Percentiles rank a stretch among this genome's conserved stretches.
Evolutionary conservation across 2,888 invertebrate genomes (phyloP).

Genomic region (Hypsopygia costalis): DNA sequence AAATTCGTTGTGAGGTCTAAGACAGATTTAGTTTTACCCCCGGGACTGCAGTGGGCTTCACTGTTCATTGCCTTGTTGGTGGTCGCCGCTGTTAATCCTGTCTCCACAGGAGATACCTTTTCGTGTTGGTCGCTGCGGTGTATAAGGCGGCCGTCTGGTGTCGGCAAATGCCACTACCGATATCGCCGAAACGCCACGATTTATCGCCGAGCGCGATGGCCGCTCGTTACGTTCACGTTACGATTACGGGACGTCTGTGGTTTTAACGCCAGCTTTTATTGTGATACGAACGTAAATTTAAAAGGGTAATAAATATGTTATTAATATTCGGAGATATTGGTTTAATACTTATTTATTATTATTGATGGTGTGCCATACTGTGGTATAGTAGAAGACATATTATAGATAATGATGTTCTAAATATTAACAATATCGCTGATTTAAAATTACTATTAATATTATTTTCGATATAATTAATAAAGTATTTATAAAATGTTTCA

Average conservation of each 20-base stretch:
- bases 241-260: conserved; percentile 7
- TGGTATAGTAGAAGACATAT: neutral
- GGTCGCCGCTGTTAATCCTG: too few relatives aligned
- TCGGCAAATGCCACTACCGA: conserved; percentile 11
- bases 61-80: too few relatives aligned
- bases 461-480: too few relatives aligned
- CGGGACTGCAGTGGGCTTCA: too few relatives aligned
- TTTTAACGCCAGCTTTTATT: conserved; percentile 7
- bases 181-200: conserved; percentile 10
- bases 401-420: too few relatives aligned
- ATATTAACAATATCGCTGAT: too few relatives aligned
- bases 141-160: conserved; percentile 6
- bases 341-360: neutral
- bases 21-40: too few relatives aligned
- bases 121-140: neutral
- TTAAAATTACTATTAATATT: too few relatives aligned
- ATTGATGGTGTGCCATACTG: neutral
- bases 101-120: too few relatives aligned
- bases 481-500: too few relatives aligned
- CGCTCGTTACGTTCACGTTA: conserved; percentile 4
- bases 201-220: conserved; percentile 10
- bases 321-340: neutral
- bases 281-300: conserved; percentile 7
- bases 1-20: too few relatives aligned
- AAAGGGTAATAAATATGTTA: conserved; percentile 1